Conservation (phyloP, 2,888 invertebrate genomes). For the Agriopis marginaria region DNA sequence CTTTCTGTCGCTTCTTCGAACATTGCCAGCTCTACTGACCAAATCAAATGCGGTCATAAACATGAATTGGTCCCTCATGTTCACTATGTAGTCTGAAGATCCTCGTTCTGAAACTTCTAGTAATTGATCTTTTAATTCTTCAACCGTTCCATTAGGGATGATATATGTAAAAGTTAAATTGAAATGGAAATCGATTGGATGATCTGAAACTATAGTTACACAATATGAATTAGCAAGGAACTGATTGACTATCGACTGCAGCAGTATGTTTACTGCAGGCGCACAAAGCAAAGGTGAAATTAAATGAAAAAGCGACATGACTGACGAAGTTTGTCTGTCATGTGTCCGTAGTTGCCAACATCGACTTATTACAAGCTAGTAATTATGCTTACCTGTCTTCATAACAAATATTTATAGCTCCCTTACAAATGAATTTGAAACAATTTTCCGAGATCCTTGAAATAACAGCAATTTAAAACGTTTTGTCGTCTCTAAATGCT, state of each 20-base stretch:
- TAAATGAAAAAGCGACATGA: conserved; percentile 36
- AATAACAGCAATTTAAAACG: background rate
- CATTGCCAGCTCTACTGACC: conserved; percentile 67
- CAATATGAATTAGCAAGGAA: conserved; percentile 69
- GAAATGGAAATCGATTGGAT: conserved; percentile 51
- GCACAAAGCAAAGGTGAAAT: conserved; percentile 28
- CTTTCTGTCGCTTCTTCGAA: conserved; percentile 78
- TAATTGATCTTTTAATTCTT: conserved; percentile 57
- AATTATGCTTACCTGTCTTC: conserved; percentile 6
- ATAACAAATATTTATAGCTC: background rate
- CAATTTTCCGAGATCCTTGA: conserved; percentile 1
- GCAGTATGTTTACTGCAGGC: conserved; percentile 65
- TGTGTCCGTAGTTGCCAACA: background rate
- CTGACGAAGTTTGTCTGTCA: conserved; percentile 9
- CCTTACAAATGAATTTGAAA: background rate
- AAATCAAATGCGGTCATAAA: conserved; percentile 75
- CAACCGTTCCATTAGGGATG: conserved; percentile 48
- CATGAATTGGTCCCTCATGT: conserved; percentile 62
- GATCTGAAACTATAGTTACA: conserved; percentile 67
- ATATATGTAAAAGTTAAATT: conserved; percentile 58
- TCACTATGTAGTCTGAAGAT: conserved; percentile 79
- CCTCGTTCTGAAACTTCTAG: conserved; percentile 73
- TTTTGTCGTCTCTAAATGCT: background rate
- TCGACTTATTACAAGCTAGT: conserved; percentile 16
- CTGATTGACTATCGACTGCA: conserved; percentile 62